phyloP scores from a whole-genome alignment of 2,888 invertebrate genomes.

The Meloe dianella region DNA sequence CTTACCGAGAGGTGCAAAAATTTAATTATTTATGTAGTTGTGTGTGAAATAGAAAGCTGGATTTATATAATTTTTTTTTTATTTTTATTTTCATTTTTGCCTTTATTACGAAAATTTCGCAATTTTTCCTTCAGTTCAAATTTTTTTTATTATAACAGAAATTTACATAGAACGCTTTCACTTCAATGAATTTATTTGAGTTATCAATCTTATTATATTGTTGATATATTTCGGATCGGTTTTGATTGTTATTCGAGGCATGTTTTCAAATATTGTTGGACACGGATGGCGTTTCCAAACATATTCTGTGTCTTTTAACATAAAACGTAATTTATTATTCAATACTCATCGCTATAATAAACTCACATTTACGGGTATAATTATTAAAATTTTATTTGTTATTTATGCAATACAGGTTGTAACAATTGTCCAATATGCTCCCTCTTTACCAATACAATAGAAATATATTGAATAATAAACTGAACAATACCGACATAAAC shows the following conservation, averaged over 20 bases:
- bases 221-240: not conserved
- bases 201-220: not conserved
- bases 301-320: not conserved
- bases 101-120: constrained; percentile 5
- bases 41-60: constrained; percentile 24
- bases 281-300: not conserved
- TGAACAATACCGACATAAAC: not conserved
- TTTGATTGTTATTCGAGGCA: not conserved
- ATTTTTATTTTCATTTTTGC: not conserved
- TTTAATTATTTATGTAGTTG: constrained; percentile 34
- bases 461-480: not conserved
- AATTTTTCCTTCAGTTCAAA: not conserved
- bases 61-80: not conserved
- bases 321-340: not conserved
- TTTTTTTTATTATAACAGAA: not conserved
- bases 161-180: not conserved
- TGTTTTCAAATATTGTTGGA: not conserved
- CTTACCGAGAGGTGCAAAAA: constrained; percentile 39
- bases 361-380: not conserved
- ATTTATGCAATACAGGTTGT: not conserved
- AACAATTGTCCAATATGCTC: not conserved
- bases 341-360: not conserved
- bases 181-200: not conserved
- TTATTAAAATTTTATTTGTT: not conserved
- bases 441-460: not conserved